Conservation (phyloP, 2,113 vertebrate species). For the Podocnemis expansa region DNA sequence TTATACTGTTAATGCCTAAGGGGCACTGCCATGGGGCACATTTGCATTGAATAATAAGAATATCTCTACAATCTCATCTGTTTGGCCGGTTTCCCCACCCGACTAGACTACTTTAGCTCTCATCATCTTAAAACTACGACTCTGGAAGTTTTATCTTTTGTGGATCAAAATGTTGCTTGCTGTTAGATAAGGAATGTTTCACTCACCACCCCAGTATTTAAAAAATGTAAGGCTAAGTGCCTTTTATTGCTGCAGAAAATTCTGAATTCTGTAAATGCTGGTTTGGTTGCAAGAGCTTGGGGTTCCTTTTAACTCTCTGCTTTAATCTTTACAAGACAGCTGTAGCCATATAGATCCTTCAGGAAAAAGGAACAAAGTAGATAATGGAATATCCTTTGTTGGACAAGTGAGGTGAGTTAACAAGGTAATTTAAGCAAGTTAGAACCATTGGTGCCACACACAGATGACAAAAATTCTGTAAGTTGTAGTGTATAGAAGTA, state of each 20-base stretch:
- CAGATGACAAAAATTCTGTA: not conserved
- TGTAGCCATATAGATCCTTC: not conserved
- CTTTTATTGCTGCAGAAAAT: constrained; percentile 3
- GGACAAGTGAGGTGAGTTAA: not conserved
- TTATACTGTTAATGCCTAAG: not conserved
- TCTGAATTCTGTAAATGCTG: not conserved
- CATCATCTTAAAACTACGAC: constrained; percentile 20
- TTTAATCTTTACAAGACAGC: not conserved
- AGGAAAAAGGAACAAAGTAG: not conserved
- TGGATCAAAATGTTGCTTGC: constrained; percentile 35
- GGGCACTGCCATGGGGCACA: not conserved
- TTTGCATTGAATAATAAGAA: constrained; percentile 35
- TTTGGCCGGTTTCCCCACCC: constrained; percentile 39
- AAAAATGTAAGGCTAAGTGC: not conserved
- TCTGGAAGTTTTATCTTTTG: not conserved
- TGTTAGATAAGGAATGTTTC: constrained; percentile 59
- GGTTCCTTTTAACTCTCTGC: not conserved
- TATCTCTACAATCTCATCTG: constrained; percentile 29
- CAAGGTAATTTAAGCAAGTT: not conserved
- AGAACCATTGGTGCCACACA: not conserved
- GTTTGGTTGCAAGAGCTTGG: constrained; percentile 15
- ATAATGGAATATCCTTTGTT: not conserved
- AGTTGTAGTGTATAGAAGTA: not conserved
- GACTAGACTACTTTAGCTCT: not conserved
- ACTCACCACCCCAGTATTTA: constrained; percentile 13